Evolutionary conservation across 2,797 vertebrate genomes (phyloP).

Genomic region (Ctenopoma kingsleyae): DNA sequence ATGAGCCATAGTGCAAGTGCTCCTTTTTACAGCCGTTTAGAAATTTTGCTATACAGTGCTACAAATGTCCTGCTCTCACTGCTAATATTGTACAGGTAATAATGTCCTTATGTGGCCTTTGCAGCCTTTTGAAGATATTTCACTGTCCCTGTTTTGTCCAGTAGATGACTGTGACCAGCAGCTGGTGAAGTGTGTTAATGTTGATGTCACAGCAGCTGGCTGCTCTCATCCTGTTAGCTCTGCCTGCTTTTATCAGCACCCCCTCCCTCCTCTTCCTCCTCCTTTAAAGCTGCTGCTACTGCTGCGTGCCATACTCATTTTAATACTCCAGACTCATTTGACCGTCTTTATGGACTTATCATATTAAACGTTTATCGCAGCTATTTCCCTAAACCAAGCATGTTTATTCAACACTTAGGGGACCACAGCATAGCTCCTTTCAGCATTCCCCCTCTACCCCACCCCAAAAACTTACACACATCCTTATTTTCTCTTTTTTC

Average conservation of each 20-base stretch:
- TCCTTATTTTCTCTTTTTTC: slow-evolving; percentile 60
- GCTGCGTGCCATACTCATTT: slow-evolving; percentile 75
- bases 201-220: slow-evolving; percentile 82
- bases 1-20: neutral
- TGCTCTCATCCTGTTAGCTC: slow-evolving; percentile 80
- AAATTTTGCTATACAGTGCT: neutral
- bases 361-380: slow-evolving; percentile 86
- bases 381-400: slow-evolving; percentile 84
- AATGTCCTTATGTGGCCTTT: slow-evolving; percentile 56
- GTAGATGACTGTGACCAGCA: slow-evolving; percentile 73
- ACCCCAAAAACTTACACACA: slow-evolving; percentile 18
- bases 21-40: slow-evolving; percentile 1
- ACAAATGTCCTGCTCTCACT: slow-evolving; percentile 5
- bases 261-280: slow-evolving; percentile 32
- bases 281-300: slow-evolving; percentile 60
- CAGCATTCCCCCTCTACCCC: slow-evolving; percentile 32
- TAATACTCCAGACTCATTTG: slow-evolving; percentile 84
- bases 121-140: slow-evolving; percentile 58
- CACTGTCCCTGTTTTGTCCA: slow-evolving; percentile 67
- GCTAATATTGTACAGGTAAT: slow-evolving; percentile 49
- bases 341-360: slow-evolving; percentile 84
- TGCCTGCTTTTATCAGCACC: slow-evolving; percentile 72
- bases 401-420: slow-evolving; percentile 86
- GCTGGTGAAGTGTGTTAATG: slow-evolving; percentile 79
- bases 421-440: slow-evolving; percentile 76